These are phyloP conservation scores for Scaptomyza tumidula DNA, from an alignment of 2,888 invertebrate genomes.

Conservation along the genomic window DNA sequence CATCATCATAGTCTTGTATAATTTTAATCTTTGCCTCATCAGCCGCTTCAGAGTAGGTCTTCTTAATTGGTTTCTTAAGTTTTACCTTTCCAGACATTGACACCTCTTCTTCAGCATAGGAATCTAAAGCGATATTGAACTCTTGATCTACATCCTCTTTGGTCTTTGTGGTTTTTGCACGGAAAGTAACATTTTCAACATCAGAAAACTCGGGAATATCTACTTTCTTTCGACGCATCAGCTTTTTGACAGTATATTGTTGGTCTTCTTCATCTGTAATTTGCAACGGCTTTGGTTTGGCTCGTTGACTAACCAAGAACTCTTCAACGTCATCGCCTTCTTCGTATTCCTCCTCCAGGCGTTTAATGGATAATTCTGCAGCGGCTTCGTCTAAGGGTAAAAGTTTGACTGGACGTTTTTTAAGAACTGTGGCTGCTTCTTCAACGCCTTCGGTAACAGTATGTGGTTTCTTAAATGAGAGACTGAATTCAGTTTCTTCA, in stretches of 20 bases:
- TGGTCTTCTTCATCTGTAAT: constrained; percentile 87
- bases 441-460: constrained; percentile 84
- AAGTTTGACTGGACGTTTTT: constrained; percentile 79
- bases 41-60: constrained; percentile 91
- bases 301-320: constrained; percentile 85
- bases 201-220: constrained; percentile 90
- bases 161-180: constrained; percentile 90
- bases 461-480: constrained; percentile 83
- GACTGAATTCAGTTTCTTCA: constrained; percentile 82
- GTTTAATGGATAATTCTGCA: constrained; percentile 83
- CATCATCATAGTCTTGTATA: constrained; percentile 87
- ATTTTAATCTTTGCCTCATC: constrained; percentile 91
- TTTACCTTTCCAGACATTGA: constrained; percentile 93
- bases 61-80: constrained; percentile 89
- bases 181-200: constrained; percentile 91
- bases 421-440: constrained; percentile 83
- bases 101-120: constrained; percentile 94
- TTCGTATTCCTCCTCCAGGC: constrained; percentile 81
- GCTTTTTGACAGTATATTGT: constrained; percentile 90
- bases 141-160: constrained; percentile 96
- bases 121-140: constrained; percentile 93
- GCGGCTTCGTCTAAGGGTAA: constrained; percentile 81
- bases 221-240: constrained; percentile 88
- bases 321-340: constrained; percentile 86
- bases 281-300: constrained; percentile 85